phyloP scores from a whole-genome alignment of 2,888 invertebrate genomes.

The Phyllotreta cruciferae region DNA sequence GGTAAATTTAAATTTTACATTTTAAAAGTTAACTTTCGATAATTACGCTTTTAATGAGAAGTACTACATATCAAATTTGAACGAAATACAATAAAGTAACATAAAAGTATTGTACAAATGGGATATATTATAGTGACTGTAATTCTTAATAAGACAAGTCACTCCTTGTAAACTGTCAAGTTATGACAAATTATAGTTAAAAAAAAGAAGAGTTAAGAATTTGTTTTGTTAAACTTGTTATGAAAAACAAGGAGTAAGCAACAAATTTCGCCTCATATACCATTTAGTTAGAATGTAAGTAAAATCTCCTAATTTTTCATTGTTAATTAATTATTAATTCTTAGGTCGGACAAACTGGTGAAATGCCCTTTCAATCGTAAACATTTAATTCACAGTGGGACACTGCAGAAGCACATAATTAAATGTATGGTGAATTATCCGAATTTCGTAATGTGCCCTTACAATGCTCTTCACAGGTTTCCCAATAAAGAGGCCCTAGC shows the following conservation, averaged over 20 bases:
- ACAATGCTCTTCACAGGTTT: constrained; percentile 54
- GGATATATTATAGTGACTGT: too few species aligned
- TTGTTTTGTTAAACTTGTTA: too few species aligned
- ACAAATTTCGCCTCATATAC: not conserved
- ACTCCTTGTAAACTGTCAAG: too few species aligned
- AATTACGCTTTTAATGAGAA: too few species aligned
- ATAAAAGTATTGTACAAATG: too few species aligned
- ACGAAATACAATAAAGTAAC: too few species aligned
- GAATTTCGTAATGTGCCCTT: constrained; percentile 52
- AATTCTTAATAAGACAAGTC: too few species aligned
- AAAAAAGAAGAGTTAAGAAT: too few species aligned
- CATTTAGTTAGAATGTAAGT: not conserved
- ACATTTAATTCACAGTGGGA: constrained; percentile 49
- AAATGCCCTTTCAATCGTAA: constrained; percentile 54
- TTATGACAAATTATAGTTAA: too few species aligned
- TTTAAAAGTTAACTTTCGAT: too few species aligned
- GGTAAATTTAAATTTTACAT: too few species aligned
- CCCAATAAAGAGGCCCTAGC: constrained; percentile 45
- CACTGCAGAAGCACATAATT: constrained; percentile 54
- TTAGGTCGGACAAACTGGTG: constrained; percentile 38
- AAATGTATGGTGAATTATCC: constrained; percentile 56
- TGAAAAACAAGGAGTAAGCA: not conserved
- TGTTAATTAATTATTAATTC: constrained; percentile 1
- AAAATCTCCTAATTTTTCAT: not conserved
- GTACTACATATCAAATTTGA: too few species aligned